phyloP scores from a whole-genome alignment of 1,140 invertebrate species.

The Bombus superbus region DNA sequence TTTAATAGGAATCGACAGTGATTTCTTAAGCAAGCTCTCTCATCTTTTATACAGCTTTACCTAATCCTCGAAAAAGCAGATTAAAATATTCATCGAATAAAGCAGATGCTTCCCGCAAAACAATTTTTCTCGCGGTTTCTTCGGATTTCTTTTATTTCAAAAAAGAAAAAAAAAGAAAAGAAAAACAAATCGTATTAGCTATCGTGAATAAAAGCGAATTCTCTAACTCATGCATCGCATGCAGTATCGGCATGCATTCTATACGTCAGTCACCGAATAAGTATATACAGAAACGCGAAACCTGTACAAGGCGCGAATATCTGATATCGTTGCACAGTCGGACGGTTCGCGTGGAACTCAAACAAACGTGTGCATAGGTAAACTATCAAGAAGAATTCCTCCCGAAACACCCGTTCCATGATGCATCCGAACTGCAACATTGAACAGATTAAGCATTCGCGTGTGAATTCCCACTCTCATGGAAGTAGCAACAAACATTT shows the following conservation, averaged over 20 bases:
- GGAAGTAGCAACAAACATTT: slow-evolving; percentile 28
- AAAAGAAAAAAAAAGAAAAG: no score
- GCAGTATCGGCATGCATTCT: neutral
- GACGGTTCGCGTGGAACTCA: neutral
- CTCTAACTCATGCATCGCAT: slow-evolving; percentile 4
- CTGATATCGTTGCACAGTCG: neutral
- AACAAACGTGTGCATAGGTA: neutral
- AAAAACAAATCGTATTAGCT: no score
- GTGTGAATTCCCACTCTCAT: neutral
- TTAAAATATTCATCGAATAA: slow-evolving; percentile 18
- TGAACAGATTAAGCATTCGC: slow-evolving; percentile 34
- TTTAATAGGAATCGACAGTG: neutral
- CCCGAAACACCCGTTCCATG: neutral
- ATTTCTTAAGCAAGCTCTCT: slow-evolving; percentile 46
- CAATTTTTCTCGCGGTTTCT: neutral
- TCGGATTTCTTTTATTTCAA: neutral
- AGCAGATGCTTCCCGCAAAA: neutral
- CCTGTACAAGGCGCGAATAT: neutral
- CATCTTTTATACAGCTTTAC: slow-evolving; percentile 15
- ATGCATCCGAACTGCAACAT: slow-evolving; percentile 4
- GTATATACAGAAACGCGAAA: neutral
- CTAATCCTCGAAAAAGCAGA: slow-evolving; percentile 22
- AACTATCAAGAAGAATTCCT: slow-evolving; percentile 5
- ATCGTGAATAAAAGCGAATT: neutral
- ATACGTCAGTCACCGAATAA: neutral